These are phyloP conservation scores for Cremastinae sp. DNA, from an alignment of 2,888 invertebrate genomes.

Conservation along the genomic window DNA sequence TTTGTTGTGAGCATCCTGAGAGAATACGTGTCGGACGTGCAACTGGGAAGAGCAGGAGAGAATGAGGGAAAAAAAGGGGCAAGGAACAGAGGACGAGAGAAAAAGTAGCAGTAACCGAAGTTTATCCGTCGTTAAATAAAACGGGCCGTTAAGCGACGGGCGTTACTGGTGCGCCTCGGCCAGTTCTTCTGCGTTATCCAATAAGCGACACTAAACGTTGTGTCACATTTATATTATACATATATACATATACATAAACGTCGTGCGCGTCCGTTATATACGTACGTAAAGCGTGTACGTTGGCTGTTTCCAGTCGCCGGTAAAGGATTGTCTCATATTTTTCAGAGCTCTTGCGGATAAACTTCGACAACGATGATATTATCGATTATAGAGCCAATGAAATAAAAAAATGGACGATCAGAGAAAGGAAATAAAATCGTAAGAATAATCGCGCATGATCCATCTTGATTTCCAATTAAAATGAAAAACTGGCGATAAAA, in stretches of 20 bases:
- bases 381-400: slow-evolving; percentile 22
- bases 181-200: slow-evolving; percentile 57
- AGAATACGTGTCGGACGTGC: slow-evolving; percentile 31
- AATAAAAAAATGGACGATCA: slow-evolving; percentile 8
- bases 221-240: slow-evolving; percentile 38
- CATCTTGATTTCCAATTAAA: slow-evolving; percentile 2
- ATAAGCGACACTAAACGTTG: slow-evolving; percentile 59
- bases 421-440: slow-evolving; percentile 21
- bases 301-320: slow-evolving; percentile 26
- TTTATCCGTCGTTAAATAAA: slow-evolving; percentile 73
- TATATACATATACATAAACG: slow-evolving; percentile 2
- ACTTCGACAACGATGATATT: slow-evolving; percentile 21
- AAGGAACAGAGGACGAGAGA: slow-evolving; percentile 32
- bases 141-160: slow-evolving; percentile 71
- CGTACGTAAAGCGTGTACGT: slow-evolving; percentile 2
- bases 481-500: background rate
- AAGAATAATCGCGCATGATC: slow-evolving; percentile 17
- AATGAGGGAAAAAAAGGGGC: too few relatives aligned
- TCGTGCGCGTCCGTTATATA: slow-evolving; percentile 8
- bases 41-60: too few relatives aligned
- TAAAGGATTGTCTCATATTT: slow-evolving; percentile 37
- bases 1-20: slow-evolving; percentile 27
- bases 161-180: slow-evolving; percentile 59
- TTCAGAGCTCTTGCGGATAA: slow-evolving; percentile 33
- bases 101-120: slow-evolving; percentile 57